Percentiles rank a stretch among this genome's conserved stretches.
These are phyloP conservation scores for Drosophila merina DNA, from an alignment of 2,888 invertebrate species.

Conservation along the genomic window DNA sequence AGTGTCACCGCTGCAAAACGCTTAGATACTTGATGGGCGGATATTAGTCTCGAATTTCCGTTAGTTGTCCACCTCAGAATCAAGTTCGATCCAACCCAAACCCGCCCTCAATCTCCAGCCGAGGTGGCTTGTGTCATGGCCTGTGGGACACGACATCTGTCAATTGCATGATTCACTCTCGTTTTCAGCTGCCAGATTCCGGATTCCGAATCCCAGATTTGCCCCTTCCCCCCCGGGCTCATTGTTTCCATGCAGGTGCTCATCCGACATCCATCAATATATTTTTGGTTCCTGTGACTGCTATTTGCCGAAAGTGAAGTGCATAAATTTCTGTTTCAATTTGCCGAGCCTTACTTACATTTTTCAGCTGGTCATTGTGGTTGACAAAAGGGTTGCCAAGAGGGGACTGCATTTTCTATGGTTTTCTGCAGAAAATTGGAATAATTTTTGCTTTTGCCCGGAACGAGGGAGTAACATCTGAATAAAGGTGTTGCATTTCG, in stretches of 20 bases:
- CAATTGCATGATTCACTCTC: constrained; percentile 38
- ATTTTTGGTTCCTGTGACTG: constrained; percentile 22
- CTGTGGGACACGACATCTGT: constrained; percentile 31
- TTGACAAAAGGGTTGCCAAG: constrained; percentile 48
- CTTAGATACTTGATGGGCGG: constrained; percentile 58
- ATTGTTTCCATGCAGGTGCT: constrained; percentile 61
- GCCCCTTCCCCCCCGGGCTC: constrained; percentile 30
- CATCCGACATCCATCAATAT: constrained; percentile 57
- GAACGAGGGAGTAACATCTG: constrained; percentile 27
- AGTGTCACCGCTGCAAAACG: constrained; percentile 21
- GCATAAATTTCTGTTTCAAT: constrained; percentile 53
- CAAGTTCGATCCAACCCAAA: constrained; percentile 26
- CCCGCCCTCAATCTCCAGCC: neutral
- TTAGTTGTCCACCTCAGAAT: constrained; percentile 20
- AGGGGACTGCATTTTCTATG: constrained; percentile 21
- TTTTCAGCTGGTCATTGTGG: constrained; percentile 67
- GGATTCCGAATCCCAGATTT: constrained; percentile 17
- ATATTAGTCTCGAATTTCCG: constrained; percentile 60
- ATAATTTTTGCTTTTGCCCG: constrained; percentile 35
- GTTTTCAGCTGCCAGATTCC: constrained; percentile 44
- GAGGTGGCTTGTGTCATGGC: constrained; percentile 28
- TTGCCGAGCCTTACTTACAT: constrained; percentile 46
- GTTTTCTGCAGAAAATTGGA: constrained; percentile 40
- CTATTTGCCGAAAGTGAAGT: constrained; percentile 61
- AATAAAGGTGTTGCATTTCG: constrained; percentile 54